Evolutionary conservation across 2,888 invertebrate genomes (phyloP).

Genomic region (Oscheius sp.): DNA sequence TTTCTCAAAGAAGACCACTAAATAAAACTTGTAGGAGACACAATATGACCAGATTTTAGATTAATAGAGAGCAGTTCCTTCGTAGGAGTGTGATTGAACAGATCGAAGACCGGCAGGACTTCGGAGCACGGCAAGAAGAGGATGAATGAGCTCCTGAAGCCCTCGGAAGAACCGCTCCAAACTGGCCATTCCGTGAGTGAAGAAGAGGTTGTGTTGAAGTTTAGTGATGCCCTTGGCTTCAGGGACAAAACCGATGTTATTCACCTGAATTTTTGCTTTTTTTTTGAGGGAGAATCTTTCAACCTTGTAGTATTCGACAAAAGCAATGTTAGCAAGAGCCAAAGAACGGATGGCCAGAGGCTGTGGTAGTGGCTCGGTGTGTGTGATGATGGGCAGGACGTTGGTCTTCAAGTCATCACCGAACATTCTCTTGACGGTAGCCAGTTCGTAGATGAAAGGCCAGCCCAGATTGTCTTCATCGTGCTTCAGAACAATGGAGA

Average conservation of each 20-base stretch:
- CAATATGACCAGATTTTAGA: slow-evolving; percentile 10
- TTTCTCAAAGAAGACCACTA: not conserved
- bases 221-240: slow-evolving; percentile 52
- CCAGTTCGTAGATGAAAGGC: slow-evolving; percentile 67
- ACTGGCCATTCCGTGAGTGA: slow-evolving; percentile 62
- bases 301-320: slow-evolving; percentile 68
- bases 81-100: slow-evolving; percentile 13
- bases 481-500: slow-evolving; percentile 61
- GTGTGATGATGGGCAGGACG: slow-evolving; percentile 66
- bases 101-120: slow-evolving; percentile 20
- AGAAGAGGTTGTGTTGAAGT: slow-evolving; percentile 63
- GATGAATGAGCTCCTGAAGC: slow-evolving; percentile 62
- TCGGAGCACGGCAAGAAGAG: slow-evolving; percentile 62
- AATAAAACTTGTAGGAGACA: not conserved
- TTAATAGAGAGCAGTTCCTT: slow-evolving; percentile 36
- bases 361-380: slow-evolving; percentile 66
- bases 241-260: slow-evolving; percentile 62
- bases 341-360: slow-evolving; percentile 63
- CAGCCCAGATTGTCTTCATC: slow-evolving; percentile 61
- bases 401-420: slow-evolving; percentile 68
- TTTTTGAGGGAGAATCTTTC: too few species aligned
- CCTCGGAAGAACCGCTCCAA: slow-evolving; percentile 64
- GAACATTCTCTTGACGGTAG: slow-evolving; percentile 65
- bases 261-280: slow-evolving; percentile 41
- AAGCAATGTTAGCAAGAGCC: slow-evolving; percentile 64